Evolutionary conservation across 2,888 invertebrate genomes (phyloP).

Genomic region (Tribolium freemani): DNA sequence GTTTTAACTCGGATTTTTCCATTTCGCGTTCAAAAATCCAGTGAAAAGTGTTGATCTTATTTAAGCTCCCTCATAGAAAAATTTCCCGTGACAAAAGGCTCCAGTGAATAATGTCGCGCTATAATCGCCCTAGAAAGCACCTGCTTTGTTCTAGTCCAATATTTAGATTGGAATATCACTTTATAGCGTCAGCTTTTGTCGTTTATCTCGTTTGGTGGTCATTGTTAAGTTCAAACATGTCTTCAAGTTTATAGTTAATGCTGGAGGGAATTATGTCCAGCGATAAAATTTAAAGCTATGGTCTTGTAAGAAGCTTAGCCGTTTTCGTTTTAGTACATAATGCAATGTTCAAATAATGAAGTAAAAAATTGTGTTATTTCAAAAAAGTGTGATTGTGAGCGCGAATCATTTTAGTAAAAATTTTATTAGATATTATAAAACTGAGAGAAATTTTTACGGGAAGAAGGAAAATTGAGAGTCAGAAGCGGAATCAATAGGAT

Average conservation of each 20-base stretch:
- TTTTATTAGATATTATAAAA: background rate
- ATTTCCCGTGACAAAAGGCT: slow-evolving; percentile 25
- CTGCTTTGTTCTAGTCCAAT: slow-evolving; percentile 27
- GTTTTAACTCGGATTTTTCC: slow-evolving; percentile 42
- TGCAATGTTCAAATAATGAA: background rate
- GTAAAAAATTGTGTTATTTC: background rate
- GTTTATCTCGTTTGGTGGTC: slow-evolving; percentile 21
- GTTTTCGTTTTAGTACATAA: slow-evolving; percentile 7
- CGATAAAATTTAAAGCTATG: slow-evolving; percentile 14
- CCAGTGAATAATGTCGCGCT: slow-evolving; percentile 31
- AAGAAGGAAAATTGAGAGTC: background rate
- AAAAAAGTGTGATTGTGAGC: background rate
- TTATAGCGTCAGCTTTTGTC: background rate
- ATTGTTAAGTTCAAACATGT: slow-evolving; percentile 31
- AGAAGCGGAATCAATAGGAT: background rate
- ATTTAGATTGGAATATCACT: slow-evolving; percentile 14
- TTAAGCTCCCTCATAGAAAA: slow-evolving; percentile 42
- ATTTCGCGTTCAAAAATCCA: slow-evolving; percentile 39
- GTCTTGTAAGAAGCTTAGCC: slow-evolving; percentile 1
- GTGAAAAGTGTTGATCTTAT: slow-evolving; percentile 48
- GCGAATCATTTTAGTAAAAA: background rate
- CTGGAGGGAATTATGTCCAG: slow-evolving; percentile 16
- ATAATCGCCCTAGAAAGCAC: slow-evolving; percentile 37
- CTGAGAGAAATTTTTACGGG: background rate
- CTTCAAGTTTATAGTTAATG: slow-evolving; percentile 28